These are phyloP conservation scores for Axea sp. DNA, from an alignment of 2,888 invertebrate genomes.

Conservation along the genomic window DNA sequence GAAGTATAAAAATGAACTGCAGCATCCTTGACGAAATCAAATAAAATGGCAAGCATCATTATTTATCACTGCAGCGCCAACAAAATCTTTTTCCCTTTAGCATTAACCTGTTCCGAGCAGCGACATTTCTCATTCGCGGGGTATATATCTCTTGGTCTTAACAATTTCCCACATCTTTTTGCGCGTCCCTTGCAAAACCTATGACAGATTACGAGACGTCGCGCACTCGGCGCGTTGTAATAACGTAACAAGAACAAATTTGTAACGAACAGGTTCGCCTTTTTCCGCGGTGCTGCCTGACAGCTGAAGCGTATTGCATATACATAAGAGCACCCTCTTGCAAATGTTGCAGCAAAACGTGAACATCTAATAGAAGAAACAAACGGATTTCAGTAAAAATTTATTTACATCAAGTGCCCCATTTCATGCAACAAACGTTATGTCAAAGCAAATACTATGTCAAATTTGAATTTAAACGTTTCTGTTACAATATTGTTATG, in stretches of 20 bases:
- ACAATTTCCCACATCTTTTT: constrained; percentile 53
- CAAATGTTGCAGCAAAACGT: constrained; percentile 18
- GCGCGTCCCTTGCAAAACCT: constrained; percentile 48
- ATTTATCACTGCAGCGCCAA: constrained; percentile 30
- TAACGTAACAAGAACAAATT: constrained; percentile 57
- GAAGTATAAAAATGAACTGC: no score
- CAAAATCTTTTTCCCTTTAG: constrained; percentile 29
- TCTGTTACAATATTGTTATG: no score
- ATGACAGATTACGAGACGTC: constrained; percentile 56
- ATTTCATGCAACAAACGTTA: no score
- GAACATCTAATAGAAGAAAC: neutral
- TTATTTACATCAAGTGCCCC: no score
- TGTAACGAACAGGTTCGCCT: constrained; percentile 54
- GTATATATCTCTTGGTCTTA: constrained; percentile 47
- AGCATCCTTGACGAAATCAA: constrained; percentile 28
- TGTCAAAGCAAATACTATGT: no score
- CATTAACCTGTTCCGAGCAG: constrained; percentile 43
- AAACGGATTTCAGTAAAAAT: neutral
- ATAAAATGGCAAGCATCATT: constrained; percentile 30
- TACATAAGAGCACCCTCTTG: constrained; percentile 35
- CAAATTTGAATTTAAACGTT: no score
- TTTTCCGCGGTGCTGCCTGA: constrained; percentile 38
- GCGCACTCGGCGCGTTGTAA: constrained; percentile 52
- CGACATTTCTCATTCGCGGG: constrained; percentile 48
- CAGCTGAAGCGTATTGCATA: constrained; percentile 36